Evolutionary conservation across 37 sponge, comb jelly and placozoan genomes (phyloP).

Genomic region (Halichondria panicea): DNA sequence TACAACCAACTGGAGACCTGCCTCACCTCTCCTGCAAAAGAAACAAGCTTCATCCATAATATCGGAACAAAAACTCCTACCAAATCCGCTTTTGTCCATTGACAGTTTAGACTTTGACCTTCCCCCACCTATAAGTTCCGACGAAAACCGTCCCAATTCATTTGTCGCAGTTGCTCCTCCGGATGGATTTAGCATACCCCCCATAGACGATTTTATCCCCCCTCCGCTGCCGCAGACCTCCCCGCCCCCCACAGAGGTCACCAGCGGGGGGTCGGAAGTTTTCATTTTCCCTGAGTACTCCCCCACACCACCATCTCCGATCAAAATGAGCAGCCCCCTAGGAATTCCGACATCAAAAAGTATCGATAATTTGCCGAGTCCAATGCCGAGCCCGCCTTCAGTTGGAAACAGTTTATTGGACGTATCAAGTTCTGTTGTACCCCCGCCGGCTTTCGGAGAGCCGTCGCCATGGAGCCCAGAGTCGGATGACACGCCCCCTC

Average conservation of each 20-base stretch:
- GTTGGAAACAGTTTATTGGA: background rate
- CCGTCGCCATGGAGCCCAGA: background rate
- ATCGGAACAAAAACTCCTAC: too few relatives aligned
- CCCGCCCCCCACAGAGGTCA: too few relatives aligned
- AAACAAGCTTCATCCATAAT: too few relatives aligned
- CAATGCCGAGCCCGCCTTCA: slow-evolving; percentile 17
- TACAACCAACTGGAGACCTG: too few relatives aligned
- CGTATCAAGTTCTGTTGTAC: background rate
- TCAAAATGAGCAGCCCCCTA: background rate
- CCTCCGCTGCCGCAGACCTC: too few relatives aligned
- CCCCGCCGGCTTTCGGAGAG: slow-evolving; percentile 18
- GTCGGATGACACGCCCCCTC: slow-evolving; percentile 24
- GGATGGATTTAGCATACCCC: background rate
- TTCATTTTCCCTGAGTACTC: background rate
- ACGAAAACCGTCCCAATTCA: background rate
- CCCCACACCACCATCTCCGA: background rate
- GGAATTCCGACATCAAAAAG: background rate
- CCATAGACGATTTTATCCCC: too few relatives aligned
- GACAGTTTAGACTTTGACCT: background rate
- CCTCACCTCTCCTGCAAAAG: too few relatives aligned
- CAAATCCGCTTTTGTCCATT: too few relatives aligned
- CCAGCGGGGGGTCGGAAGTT: background rate
- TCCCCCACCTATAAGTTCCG: slow-evolving; percentile 28
- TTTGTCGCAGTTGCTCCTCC: slow-evolving; percentile 38
- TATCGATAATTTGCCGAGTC: slow-evolving; percentile 20